Evolutionary conservation across 92 coral and sea anemone species (phyloP), one percentile per base, ranked within the genome.

Genomic region (Zoanthus solanderi): DNA sequence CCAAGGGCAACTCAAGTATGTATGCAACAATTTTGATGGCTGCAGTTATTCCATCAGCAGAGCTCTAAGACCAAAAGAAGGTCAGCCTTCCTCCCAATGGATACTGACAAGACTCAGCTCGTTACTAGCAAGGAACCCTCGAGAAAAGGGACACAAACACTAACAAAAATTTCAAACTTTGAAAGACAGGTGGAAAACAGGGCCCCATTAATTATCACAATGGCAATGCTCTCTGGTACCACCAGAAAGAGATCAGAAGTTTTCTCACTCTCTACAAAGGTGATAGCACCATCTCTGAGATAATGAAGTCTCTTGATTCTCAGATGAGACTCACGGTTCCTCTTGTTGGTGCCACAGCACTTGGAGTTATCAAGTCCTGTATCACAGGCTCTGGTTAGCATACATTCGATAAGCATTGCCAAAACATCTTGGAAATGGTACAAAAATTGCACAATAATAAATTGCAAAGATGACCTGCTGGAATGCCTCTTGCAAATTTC

Each of bases 171-270:
- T 13, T 81, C 86, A 4, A n/a, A 61, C 7, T 81, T 81, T 45
- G 86, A 81, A 61, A 60, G 86, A 16, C n/a, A 81, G 37, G 86
- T 61, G 44, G 86, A 75, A 37, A 81, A 81, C 53, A 81, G 86
- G 54, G 86, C 86, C 10, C 61, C 72, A 61, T 81, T 23, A 57
- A 75, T 4, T 81, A 56, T 23, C 86, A 81, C 50, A 81, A 81
- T 81, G 86, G 86, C 28, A 61, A 56, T 81, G 86, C 73, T 23
- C 42, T 81, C 7, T 81, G 86, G 86, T 81, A 81, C 75, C 86
- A 81, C 66, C 66, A 58, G 52, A 73, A 73, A 16, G 78, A 73
- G 29, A 73, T 73, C 23, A 73, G 28, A 16, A 18, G 34, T 34
- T 73, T 73, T 15, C 50, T 73, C 2, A 45, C 3, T n/a, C 52